Evolutionary conservation across 2,113 vertebrate species (phyloP), one percentile per base, ranked within the genome.

Genomic region (Megaceryle torquata): DNA sequence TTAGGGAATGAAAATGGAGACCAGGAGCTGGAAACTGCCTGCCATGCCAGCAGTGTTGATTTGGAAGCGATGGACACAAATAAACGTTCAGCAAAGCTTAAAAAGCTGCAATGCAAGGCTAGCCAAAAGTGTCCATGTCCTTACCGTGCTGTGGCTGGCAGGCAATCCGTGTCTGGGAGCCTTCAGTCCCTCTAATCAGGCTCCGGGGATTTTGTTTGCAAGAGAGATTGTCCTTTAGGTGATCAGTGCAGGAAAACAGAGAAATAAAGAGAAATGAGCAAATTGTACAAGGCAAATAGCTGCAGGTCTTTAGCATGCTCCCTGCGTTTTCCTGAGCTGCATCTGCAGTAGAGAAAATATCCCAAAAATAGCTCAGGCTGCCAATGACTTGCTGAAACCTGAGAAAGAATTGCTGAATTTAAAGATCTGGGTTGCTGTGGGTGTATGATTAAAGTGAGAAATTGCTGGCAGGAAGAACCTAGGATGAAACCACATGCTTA

Each of bases 341-440:
- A 98, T 98, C 98, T 94, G 98, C 98, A 98, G 97, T 96, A 97
- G 92, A 98, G 97, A 97, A 97, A 97, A 95, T 97, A 97, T 97
- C 97, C 97, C 96, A 82, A 98, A 98, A 98, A 98, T 97, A 98
- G 98, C 98, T 96, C 98, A 96, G 97, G 96, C 98, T 98, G 97
- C 97, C 98, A 97, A 97, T 97, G 97, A 95, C 97, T 97, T 65
- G 89, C 98, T 98, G 97, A 98, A 98, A 98, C 97, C 98, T 96
- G 97, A 98, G 97, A 97, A 98, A 98, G 97, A 98, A 97, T 97
- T 96, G 96, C 97, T 97, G 98, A 97, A 98, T 97, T 97, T 96
- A 97, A 97, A 97, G 97, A 98, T 97, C 97, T 97, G 97, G 97
- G 97, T 98, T 95, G 95, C 97, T 95, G 97, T 97, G 98, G 97